Conservation (phyloP, 2,113 vertebrate species). For the Okapia johnstoni region DNA sequence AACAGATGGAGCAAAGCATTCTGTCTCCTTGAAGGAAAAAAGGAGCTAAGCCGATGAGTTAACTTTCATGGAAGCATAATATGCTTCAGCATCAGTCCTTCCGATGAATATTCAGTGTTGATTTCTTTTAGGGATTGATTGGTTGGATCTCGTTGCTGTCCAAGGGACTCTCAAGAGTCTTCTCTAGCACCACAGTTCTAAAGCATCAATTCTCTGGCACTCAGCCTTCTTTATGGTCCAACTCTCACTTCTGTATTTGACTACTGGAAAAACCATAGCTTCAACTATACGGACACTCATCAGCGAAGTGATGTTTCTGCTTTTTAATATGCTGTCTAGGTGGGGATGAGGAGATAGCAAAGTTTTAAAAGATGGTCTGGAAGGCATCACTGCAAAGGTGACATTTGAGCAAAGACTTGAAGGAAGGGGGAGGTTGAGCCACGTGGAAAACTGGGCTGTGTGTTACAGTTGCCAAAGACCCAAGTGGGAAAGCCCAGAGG, state of each 20-base stretch:
- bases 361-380: neutral
- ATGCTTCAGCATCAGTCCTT: neutral
- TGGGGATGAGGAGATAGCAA: neutral
- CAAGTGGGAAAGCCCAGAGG: neutral
- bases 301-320: neutral
- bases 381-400: neutral
- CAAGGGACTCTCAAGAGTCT: neutral
- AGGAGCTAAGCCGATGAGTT: neutral
- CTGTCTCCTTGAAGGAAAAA: neutral
- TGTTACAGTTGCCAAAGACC: neutral
- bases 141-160: neutral
- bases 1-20: neutral
- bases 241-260: neutral
- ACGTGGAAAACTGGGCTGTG: neutral
- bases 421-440: neutral
- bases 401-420: neutral
- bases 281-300: neutral
- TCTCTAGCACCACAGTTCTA: neutral
- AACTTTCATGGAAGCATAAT: neutral
- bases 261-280: neutral
- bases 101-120: neutral
- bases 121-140: neutral
- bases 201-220: rapidly evolving
- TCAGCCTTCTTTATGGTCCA: neutral
- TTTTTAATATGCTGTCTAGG: neutral